phyloP scores from a whole-genome alignment of 2,113 vertebrate species.

The Ceuthmochares aereus region DNA sequence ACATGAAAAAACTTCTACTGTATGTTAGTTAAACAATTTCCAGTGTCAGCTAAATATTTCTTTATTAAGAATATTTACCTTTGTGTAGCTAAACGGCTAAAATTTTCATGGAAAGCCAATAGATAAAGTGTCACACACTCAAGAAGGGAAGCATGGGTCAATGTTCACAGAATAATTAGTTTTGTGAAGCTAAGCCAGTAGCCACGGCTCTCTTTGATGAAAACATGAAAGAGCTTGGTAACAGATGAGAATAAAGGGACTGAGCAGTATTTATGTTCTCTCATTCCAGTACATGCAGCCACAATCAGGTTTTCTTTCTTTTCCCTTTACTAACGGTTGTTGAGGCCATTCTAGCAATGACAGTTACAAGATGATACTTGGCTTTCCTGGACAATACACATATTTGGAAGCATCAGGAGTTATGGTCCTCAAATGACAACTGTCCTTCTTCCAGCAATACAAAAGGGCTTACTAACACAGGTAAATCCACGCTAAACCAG shows the following conservation, averaged over 20 bases:
- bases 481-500: background rate
- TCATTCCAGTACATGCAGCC: background rate
- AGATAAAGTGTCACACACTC: background rate
- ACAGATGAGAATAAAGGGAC: background rate
- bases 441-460: background rate
- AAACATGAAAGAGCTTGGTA: background rate
- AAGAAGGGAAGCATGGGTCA: background rate
- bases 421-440: background rate
- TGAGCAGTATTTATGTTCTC: background rate
- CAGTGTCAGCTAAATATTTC: background rate
- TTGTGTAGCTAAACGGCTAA: background rate
- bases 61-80: conserved; percentile 32
- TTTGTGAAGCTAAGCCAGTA: conserved; percentile 38
- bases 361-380: background rate
- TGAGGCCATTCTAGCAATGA: background rate
- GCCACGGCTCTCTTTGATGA: conserved; percentile 1
- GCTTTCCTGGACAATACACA: background rate
- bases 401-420: background rate
- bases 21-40: background rate
- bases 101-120: background rate
- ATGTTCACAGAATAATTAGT: background rate
- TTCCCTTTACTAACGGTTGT: background rate
- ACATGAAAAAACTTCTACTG: background rate
- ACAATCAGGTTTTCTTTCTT: background rate
- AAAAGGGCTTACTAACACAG: background rate